Evolutionary conservation across 2,113 vertebrate genomes (phyloP).

Genomic region (Macaca nemestrina): DNA sequence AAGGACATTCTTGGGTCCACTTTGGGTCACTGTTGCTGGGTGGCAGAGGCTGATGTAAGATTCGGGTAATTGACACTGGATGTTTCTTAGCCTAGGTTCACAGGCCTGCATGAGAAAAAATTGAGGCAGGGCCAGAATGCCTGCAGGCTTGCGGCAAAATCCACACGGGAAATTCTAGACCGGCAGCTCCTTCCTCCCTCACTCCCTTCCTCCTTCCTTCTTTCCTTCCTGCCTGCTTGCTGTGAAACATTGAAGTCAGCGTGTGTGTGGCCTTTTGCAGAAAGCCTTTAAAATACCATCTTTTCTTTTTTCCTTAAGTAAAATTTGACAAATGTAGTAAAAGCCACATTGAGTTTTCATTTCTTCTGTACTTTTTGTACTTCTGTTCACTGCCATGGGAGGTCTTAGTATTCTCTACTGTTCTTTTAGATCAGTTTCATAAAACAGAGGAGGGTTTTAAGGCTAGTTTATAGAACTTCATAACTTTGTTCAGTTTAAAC

Average conservation of each 20-base stretch:
- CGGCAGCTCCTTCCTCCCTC: not conserved
- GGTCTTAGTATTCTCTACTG: not conserved
- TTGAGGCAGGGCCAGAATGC: not conserved
- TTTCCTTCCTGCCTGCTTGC: not conserved
- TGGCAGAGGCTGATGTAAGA: not conserved
- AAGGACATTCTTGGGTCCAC: not conserved
- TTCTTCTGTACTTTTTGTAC: constrained; percentile 34
- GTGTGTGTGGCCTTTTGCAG: not conserved
- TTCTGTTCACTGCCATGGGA: not conserved
- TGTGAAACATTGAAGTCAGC: not conserved
- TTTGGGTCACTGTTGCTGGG: not conserved
- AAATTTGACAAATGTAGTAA: constrained; percentile 26
- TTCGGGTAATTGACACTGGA: no score
- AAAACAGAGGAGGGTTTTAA: constrained; percentile 9
- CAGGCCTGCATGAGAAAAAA: not conserved
- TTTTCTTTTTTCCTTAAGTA: not conserved
- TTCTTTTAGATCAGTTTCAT: not conserved
- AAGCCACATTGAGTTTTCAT: not conserved
- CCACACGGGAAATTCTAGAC: not conserved
- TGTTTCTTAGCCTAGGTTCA: no score
- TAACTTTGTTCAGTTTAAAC: not conserved
- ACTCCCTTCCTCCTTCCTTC: not conserved
- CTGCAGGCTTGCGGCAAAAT: not conserved
- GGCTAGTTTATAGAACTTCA: not conserved
- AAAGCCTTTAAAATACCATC: constrained; percentile 3